Conservation (phyloP, 2,888 invertebrate species). For the Epinotia bilunana region DNA sequence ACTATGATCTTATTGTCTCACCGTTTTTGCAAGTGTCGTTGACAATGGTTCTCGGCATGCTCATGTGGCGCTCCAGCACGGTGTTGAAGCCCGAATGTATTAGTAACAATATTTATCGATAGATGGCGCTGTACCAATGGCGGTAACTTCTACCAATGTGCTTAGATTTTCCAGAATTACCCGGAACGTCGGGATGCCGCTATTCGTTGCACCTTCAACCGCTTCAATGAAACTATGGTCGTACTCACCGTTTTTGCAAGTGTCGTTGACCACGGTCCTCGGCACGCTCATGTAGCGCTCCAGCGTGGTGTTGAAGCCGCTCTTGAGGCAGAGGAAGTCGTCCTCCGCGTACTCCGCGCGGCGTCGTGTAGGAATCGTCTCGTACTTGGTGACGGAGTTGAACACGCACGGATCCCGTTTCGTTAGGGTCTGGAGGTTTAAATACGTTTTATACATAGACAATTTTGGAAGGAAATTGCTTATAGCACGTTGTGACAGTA, state of each 20-base stretch:
- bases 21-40: conserved; percentile 72
- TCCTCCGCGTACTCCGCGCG: conserved; percentile 68
- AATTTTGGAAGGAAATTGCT: too few relatives aligned
- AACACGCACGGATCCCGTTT: conserved; percentile 71
- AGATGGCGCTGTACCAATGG: too few relatives aligned
- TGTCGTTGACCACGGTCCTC: conserved; percentile 63
- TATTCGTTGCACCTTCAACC: too few relatives aligned
- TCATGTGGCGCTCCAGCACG: conserved; percentile 71
- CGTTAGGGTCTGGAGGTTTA: conserved; percentile 57
- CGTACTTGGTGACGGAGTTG: conserved; percentile 76
- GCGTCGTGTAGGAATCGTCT: conserved; percentile 65
- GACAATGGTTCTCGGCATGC: conserved; percentile 66
- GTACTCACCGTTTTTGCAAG: conserved; percentile 68
- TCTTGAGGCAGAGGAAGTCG: conserved; percentile 71
- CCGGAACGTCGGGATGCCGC: too few relatives aligned
- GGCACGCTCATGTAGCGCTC: conserved; percentile 76
- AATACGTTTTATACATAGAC: too few relatives aligned
- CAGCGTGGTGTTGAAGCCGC: conserved; percentile 67
- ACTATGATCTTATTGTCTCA: conserved; percentile 49
- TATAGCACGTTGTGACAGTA: too few relatives aligned
- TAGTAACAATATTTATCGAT: too few relatives aligned
- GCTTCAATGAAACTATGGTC: not conserved
- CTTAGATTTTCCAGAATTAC: too few relatives aligned
- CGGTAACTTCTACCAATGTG: too few relatives aligned
- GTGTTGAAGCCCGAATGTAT: conserved; percentile 59